phyloP scores from a whole-genome alignment of 1,140 invertebrate genomes.

The Lucilia sericata region DNA sequence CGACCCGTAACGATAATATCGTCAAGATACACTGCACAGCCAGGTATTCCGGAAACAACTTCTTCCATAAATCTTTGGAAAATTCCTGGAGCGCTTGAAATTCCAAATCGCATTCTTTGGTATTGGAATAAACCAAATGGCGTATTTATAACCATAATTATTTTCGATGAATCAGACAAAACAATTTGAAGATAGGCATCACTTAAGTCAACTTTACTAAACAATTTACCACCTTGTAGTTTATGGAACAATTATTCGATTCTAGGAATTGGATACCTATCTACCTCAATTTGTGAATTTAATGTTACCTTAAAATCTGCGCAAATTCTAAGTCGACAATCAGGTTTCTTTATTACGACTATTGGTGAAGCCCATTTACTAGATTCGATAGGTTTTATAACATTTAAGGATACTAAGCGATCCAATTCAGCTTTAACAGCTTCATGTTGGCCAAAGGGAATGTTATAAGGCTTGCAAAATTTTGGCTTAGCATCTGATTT shows the following conservation, averaged over 20 bases:
- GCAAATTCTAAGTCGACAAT: too few species aligned
- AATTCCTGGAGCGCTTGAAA: slow-evolving; percentile 14
- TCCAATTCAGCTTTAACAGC: too few species aligned
- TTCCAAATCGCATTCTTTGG: slow-evolving; percentile 24
- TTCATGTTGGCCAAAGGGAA: too few species aligned
- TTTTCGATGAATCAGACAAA: slow-evolving; percentile 12
- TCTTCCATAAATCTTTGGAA: slow-evolving; percentile 2
- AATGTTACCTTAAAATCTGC: too few species aligned
- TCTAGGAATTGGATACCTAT: background rate
- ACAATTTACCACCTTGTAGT: background rate
- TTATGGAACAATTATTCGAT: background rate
- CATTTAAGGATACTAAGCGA: too few species aligned
- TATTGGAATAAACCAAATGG: slow-evolving; percentile 32
- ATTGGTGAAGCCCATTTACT: too few species aligned
- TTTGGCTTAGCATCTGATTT: too few species aligned
- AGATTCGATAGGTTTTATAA: too few species aligned
- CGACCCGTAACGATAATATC: slow-evolving; percentile 22
- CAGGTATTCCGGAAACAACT: background rate
- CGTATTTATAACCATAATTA: slow-evolving; percentile 29
- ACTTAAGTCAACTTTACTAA: slow-evolving; percentile 33
- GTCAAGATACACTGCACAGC: slow-evolving; percentile 24
- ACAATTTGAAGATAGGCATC: slow-evolving; percentile 36
- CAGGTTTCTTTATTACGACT: too few species aligned
- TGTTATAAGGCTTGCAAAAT: too few species aligned
- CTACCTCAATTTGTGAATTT: too few species aligned